Percentiles rank a stretch among this genome's conserved stretches.
phyloP scores from a whole-genome alignment of 2,797 vertebrate genomes.

The Rhodeus uyekii region DNA sequence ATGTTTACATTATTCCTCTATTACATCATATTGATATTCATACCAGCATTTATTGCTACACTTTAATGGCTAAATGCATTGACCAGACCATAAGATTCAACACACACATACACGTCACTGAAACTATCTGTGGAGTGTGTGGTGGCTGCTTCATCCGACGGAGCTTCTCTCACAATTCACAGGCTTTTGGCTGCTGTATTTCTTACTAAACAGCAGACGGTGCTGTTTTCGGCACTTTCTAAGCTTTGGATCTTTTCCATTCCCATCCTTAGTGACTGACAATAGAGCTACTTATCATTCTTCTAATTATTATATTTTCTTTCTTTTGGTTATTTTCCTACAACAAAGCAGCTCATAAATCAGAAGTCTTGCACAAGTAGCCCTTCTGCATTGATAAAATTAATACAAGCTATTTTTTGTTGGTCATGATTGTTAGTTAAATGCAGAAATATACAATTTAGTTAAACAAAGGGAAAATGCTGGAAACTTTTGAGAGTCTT shows the following conservation, averaged over 20 bases:
- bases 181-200: neutral
- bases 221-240: neutral
- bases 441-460: too few species aligned
- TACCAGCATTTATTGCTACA: neutral
- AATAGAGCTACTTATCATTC: neutral
- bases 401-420: too few species aligned
- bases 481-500: neutral
- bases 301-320: too few species aligned
- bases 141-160: neutral
- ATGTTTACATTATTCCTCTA: neutral
- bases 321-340: neutral
- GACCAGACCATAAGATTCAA: neutral
- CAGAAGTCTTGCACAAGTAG: neutral
- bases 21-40: neutral
- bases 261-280: neutral
- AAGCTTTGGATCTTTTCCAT: neutral
- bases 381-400: neutral
- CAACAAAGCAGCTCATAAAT: neutral
- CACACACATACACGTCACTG: neutral
- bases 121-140: neutral
- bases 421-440: too few species aligned
- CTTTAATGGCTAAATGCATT: neutral
- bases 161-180: neutral
- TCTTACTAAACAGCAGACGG: neutral
- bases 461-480: neutral